phyloP scores from a whole-genome alignment of 2,113 vertebrate genomes.

The Zingel zingel region DNA sequence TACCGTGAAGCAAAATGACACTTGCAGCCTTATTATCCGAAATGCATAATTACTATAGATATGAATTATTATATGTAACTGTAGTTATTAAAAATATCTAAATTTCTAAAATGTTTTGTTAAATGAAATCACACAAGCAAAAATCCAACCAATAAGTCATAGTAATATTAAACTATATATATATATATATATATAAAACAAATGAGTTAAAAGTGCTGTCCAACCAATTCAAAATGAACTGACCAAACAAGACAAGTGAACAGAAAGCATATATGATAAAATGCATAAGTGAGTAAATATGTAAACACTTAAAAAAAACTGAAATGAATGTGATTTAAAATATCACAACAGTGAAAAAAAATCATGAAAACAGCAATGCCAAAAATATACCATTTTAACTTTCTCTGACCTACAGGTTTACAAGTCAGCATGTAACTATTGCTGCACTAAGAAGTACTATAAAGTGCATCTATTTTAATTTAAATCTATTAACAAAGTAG shows the following conservation, averaged over 20 bases:
- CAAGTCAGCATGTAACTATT: background rate
- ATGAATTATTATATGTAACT: background rate
- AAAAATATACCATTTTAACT: too few relatives aligned
- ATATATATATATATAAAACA: background rate
- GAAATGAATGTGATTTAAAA: background rate
- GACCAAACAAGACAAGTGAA: background rate
- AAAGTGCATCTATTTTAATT: background rate
- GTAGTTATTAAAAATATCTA: background rate
- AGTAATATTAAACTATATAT: too few relatives aligned
- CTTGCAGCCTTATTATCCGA: background rate
- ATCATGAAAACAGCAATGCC: background rate
- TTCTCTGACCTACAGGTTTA: constrained; percentile 3
- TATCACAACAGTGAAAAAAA: too few relatives aligned
- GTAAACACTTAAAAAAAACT: background rate
- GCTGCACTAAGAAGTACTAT: background rate
- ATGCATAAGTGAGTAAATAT: too few relatives aligned
- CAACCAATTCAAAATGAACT: background rate
- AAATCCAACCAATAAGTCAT: too few relatives aligned
- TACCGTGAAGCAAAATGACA: background rate
- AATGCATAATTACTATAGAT: background rate
- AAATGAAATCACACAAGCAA: too few relatives aligned
- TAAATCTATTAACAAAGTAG: background rate
- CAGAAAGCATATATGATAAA: too few relatives aligned
- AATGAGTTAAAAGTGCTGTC: background rate
- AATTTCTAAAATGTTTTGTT: background rate